These are phyloP conservation scores for Hemithea aestivaria DNA, from an alignment of 2,888 invertebrate genomes.

Conservation along the genomic window DNA sequence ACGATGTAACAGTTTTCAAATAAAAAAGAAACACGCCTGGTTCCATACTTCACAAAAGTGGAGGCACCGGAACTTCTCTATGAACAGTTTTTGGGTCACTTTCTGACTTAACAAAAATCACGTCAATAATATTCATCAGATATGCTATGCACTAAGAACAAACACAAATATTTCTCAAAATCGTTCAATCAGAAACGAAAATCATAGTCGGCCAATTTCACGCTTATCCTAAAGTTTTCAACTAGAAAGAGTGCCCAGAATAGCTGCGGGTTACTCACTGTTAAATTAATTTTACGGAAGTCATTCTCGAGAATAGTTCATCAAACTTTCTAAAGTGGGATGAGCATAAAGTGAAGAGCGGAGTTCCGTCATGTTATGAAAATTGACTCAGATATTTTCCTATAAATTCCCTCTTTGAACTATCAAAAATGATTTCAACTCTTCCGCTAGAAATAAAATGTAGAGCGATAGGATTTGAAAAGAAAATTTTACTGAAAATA, in stretches of 20 bases:
- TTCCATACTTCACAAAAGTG: too few species aligned
- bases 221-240: slow-evolving; percentile 5
- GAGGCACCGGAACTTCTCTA: too few species aligned
- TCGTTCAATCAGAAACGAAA: neutral
- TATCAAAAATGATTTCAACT: slow-evolving; percentile 8
- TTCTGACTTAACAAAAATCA: too few species aligned
- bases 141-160: too few species aligned
- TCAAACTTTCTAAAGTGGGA: slow-evolving; percentile 51
- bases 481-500: too few species aligned
- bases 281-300: slow-evolving; percentile 57
- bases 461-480: neutral
- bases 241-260: slow-evolving; percentile 22
- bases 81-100: too few species aligned
- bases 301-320: slow-evolving; percentile 51
- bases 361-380: slow-evolving; percentile 25
- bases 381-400: slow-evolving; percentile 28
- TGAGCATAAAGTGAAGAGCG: slow-evolving; percentile 45
- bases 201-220: slow-evolving; percentile 5
- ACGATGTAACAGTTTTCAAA: neutral
- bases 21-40: too few species aligned
- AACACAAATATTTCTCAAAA: neutral
- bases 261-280: slow-evolving; percentile 49
- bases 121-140: too few species aligned
- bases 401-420: slow-evolving; percentile 14
- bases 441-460: slow-evolving; percentile 1